Evolutionary conservation across 2,888 invertebrate species (phyloP).

Genomic region (Chymomyza procnemis): DNA sequence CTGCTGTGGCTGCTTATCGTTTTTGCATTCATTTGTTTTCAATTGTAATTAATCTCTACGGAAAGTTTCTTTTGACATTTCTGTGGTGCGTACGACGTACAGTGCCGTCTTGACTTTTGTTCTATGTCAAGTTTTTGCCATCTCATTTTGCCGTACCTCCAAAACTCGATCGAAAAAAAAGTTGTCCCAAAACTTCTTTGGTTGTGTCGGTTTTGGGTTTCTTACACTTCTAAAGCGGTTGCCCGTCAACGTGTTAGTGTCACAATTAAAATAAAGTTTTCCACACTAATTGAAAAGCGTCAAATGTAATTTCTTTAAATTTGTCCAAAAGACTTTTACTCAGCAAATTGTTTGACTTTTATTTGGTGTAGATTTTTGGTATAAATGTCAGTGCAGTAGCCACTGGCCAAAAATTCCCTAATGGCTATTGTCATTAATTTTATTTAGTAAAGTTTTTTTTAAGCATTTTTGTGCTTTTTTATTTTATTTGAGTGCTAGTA

Average conservation of each 20-base stretch:
- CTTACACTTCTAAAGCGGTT: constrained; percentile 24
- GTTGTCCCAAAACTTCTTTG: constrained; percentile 52
- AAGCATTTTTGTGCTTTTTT: background rate
- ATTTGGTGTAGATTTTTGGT: background rate
- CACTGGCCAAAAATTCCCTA: constrained; percentile 20
- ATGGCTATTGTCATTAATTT: constrained; percentile 40
- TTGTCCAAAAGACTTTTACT: constrained; percentile 4
- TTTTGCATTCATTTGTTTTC: constrained; percentile 74
- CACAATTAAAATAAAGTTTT: constrained; percentile 74
- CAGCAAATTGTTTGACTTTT: constrained; percentile 55
- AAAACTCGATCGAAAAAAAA: constrained; percentile 40
- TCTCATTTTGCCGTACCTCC: too few relatives aligned
- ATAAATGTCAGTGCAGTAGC: constrained; percentile 3
- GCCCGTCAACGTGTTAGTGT: constrained; percentile 66
- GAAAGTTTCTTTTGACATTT: constrained; percentile 68
- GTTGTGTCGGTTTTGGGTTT: constrained; percentile 12
- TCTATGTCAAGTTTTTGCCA: constrained; percentile 42
- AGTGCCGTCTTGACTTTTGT: constrained; percentile 29
- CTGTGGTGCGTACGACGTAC: constrained; percentile 56
- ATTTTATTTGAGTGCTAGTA: background rate
- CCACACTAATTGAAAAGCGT: constrained; percentile 70
- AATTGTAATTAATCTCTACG: constrained; percentile 74
- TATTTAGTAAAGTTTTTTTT: constrained; percentile 9
- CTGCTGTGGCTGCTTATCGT: constrained; percentile 66
- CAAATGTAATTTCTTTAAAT: constrained; percentile 68